phyloP scores from a whole-genome alignment of 2,797 vertebrate species.

The Neomorphus geoffroyi region DNA sequence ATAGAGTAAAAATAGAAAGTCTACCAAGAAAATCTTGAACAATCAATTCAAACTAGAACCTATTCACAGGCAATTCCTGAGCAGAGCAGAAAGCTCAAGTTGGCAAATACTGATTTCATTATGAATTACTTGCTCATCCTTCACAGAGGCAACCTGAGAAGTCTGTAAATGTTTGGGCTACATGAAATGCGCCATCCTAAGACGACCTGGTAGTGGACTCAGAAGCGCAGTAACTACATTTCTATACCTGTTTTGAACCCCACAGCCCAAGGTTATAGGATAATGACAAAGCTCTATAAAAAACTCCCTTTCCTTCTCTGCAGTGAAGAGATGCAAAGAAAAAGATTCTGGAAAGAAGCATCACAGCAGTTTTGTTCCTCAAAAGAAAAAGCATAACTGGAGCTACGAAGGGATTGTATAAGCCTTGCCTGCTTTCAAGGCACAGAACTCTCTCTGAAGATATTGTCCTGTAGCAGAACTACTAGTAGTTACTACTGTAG shows the following conservation, averaged over 20 bases:
- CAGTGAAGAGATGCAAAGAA: neutral
- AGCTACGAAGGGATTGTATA: neutral
- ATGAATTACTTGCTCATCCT: neutral
- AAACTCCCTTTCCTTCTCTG: neutral
- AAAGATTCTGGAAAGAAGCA: neutral
- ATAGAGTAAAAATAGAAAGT: neutral
- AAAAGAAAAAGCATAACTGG: neutral
- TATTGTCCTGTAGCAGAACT: neutral
- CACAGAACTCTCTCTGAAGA: neutral
- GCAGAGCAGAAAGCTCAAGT: neutral
- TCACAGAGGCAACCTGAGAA: neutral
- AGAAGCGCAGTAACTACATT: neutral
- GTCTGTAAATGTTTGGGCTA: neutral
- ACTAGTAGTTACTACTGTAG: too few relatives aligned
- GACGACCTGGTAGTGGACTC: neutral
- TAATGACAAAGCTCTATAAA: neutral
- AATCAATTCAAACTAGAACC: neutral
- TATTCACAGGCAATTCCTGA: neutral
- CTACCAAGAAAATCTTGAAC: neutral
- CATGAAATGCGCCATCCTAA: neutral
- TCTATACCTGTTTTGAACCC: neutral
- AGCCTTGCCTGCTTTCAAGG: neutral
- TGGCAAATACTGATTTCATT: neutral
- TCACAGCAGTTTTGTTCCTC: neutral
- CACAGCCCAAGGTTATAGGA: neutral